Evolutionary conservation across 2,797 vertebrate species (phyloP), one percentile per base, ranked within the genome.

Genomic region (Florisuga fusca): DNA sequence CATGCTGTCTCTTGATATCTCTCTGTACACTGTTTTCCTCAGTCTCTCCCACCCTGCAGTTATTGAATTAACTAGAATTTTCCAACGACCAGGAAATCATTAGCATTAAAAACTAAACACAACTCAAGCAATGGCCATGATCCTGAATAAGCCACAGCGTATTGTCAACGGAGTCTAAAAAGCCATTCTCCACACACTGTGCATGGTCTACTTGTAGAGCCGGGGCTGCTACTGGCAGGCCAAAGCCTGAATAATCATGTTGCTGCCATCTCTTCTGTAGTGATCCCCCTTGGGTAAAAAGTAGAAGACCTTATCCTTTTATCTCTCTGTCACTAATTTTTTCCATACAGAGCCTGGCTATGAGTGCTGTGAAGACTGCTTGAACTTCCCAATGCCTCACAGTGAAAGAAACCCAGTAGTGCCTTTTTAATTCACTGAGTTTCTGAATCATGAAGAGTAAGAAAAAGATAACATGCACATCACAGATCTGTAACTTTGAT

Each of bases 401-500:
- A 2, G 16, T 93, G 75, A 96, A 64, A 84, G 18, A 94, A 90
- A 95, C 72, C 72, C 73, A 81, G 84, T 72, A 92, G 73, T 25
- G 51, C 5, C 18, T 62, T 80, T 92, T 94, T 95, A 54, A 58
- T 95, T 85, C 81, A 89, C 61, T 69, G 90, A 62, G 16, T 68
- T 94, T 95, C 94, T 94, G 79, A 96, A 92, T 85, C 69, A 81
- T 93, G 72, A 93, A 87, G 54, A 74, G 23, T 64, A 80, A 89
- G 41, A 95, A 91, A 94, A 94, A 92, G 84, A 82, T 10, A 86
- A 51, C 33, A 68, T 9, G 58, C 11, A 45, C n/a, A 74, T 91
- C 92, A 85, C 31, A 89, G 95, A 97, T 97, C 34, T 62, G 94
- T 96, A 95, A 97, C 93, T 94, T 61, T 67, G 96, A 96, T 96